Conservation (phyloP, 2,797 vertebrate species). For the Ctenosaura bakeri region DNA sequence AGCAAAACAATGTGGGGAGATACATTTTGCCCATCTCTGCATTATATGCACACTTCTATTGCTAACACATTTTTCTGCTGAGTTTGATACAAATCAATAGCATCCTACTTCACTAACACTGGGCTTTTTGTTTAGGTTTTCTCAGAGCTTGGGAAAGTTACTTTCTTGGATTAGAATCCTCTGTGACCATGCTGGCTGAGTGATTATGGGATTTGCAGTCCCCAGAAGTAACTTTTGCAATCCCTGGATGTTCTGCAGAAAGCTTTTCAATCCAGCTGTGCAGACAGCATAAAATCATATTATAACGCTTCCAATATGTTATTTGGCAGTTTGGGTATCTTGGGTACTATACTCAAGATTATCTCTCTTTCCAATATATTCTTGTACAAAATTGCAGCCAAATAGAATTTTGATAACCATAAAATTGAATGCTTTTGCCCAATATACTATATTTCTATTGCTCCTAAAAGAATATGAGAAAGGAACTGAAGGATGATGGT, state of each 20-base stretch:
- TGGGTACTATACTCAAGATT: too few species aligned
- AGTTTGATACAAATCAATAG: neutral
- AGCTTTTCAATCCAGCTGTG: neutral
- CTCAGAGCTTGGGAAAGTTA: neutral
- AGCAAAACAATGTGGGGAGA: too few species aligned
- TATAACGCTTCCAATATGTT: neutral
- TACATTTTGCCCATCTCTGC: neutral
- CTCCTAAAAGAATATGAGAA: neutral
- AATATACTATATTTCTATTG: neutral
- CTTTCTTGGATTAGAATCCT: too few species aligned
- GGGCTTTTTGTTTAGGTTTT: neutral
- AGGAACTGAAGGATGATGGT: neutral
- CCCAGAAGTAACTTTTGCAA: too few species aligned
- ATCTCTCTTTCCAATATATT: neutral
- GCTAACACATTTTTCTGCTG: neutral
- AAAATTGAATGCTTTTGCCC: neutral
- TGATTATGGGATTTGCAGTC: too few species aligned
- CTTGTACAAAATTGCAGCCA: constrained; percentile 6
- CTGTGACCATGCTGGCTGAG: too few species aligned
- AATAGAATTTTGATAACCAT: neutral
- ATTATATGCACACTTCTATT: neutral
- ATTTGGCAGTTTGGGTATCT: neutral
- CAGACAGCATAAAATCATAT: neutral
- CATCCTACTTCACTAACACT: neutral
- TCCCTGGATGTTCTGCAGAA: neutral